These are phyloP conservation scores for Ochlodes sylvanus DNA, from an alignment of 2,888 invertebrate genomes.

Conservation along the genomic window DNA sequence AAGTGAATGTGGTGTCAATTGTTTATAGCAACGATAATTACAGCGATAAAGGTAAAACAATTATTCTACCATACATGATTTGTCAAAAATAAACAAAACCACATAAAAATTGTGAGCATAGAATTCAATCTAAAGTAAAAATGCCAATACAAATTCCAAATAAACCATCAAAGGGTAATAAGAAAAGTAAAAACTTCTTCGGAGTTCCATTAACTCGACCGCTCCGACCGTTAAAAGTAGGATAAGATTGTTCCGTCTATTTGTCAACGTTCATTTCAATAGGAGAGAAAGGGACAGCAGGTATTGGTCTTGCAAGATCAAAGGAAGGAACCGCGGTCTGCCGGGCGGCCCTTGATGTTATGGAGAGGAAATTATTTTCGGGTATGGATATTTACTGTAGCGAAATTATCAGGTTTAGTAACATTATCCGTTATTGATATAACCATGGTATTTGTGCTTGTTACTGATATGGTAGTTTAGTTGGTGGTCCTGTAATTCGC, in stretches of 20 bases:
- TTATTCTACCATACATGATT: too few relatives aligned
- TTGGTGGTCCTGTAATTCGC: too few relatives aligned
- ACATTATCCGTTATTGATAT: background rate
- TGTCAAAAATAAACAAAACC: too few relatives aligned
- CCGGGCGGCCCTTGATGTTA: constrained; percentile 1
- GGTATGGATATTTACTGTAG: constrained; percentile 12
- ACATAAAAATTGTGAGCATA: background rate
- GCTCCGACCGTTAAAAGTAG: constrained; percentile 11
- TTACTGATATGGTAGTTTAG: background rate
- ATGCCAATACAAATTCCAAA: constrained; percentile 2
- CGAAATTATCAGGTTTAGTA: constrained; percentile 12
- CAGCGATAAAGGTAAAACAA: too few relatives aligned
- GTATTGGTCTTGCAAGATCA: constrained; percentile 19
- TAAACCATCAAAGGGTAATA: constrained; percentile 22
- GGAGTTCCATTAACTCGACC: constrained; percentile 22
- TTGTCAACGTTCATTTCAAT: constrained; percentile 26
- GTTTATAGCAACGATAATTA: too few relatives aligned
- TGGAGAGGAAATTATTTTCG: constrained; percentile 26
- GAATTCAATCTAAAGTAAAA: constrained; percentile 13
- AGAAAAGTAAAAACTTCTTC: constrained; percentile 16
- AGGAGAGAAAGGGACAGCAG: constrained; percentile 2
- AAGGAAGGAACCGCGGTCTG: constrained; percentile 22
- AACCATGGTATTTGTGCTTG: background rate
- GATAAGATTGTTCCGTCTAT: constrained; percentile 25
- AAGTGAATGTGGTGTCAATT: too few relatives aligned